phyloP scores from a whole-genome alignment of 2,113 vertebrate genomes.

The Melanostigma gelatinosum region DNA sequence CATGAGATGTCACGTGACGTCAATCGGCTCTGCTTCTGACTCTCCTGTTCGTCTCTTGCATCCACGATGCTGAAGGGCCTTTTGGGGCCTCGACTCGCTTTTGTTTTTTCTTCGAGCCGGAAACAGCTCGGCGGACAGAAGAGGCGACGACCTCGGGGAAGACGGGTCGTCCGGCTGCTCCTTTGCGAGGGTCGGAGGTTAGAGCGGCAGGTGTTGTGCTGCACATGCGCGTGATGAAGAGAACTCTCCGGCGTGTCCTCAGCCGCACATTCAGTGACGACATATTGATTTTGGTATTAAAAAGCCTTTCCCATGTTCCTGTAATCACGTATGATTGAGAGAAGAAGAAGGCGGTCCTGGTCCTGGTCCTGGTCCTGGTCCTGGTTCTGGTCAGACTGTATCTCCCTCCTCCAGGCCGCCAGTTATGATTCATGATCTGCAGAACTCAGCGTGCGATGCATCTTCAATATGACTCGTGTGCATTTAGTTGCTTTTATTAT shows the following conservation, averaged over 20 bases:
- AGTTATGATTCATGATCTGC: too few relatives aligned
- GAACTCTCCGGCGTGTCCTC: too few relatives aligned
- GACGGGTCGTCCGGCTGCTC: slow-evolving; percentile 51
- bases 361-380: neutral
- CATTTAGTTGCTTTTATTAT: too few relatives aligned
- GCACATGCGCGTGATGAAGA: too few relatives aligned
- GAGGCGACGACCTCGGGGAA: slow-evolving; percentile 40
- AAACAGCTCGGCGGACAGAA: slow-evolving; percentile 50
- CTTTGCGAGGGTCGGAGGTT: slow-evolving; percentile 65
- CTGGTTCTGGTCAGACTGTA: neutral
- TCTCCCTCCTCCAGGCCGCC: too few relatives aligned
- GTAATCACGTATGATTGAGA: rapidly evolving
- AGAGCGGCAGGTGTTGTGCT: slow-evolving; percentile 25
- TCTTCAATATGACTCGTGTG: too few relatives aligned
- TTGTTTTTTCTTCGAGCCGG: neutral
- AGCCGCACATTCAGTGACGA: too few relatives aligned
- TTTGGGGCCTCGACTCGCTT: slow-evolving; percentile 13
- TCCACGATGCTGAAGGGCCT: slow-evolving; percentile 19
- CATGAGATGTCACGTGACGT: slow-evolving; percentile 10
- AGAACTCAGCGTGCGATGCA: too few relatives aligned
- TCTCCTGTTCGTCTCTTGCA: slow-evolving; percentile 36
- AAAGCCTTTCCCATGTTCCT: neutral
- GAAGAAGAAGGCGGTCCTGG: neutral
- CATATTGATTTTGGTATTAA: neutral
- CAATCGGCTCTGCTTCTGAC: slow-evolving; percentile 47